These are phyloP conservation scores for Magallana angulata DNA, from an alignment of 1,140 invertebrate genomes.

Conservation along the genomic window DNA sequence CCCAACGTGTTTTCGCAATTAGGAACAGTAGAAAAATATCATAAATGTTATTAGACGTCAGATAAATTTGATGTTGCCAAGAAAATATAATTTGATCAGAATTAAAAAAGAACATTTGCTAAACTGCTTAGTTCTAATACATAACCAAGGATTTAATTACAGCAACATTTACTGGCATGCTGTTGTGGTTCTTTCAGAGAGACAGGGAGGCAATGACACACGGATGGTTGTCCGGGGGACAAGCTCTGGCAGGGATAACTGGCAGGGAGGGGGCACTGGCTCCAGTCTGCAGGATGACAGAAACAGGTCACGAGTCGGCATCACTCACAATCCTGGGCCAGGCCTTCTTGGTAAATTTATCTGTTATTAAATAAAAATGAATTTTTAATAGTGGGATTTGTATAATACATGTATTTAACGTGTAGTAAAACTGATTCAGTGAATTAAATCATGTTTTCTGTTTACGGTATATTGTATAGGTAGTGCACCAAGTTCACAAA, in stretches of 20 bases:
- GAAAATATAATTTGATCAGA: no score
- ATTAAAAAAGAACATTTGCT: no score
- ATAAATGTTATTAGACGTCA: no score
- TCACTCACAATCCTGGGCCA: conserved; percentile 30
- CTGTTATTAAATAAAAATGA: no score
- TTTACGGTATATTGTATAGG: conserved; percentile 25
- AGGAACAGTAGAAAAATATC: no score
- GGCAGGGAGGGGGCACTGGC: conserved; percentile 39
- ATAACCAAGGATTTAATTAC: no score
- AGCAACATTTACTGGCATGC: no score
- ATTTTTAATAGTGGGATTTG: no score
- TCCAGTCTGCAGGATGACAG: conserved; percentile 37
- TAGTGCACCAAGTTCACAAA: conserved; percentile 43
- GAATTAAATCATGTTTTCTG: not conserved
- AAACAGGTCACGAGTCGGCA: not conserved
- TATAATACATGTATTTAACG: no score
- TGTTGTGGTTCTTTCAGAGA: not conserved
- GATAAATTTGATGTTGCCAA: no score
- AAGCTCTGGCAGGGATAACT: conserved; percentile 37
- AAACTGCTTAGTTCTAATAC: no score
- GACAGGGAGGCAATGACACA: conserved; percentile 37
- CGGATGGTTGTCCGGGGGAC: conserved; percentile 45
- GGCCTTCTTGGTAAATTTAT: conserved; percentile 27
- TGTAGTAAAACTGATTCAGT: not conserved
- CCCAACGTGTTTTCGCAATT: no score